These are phyloP conservation scores for Rosalia funebris DNA, from an alignment of 2,888 invertebrate species.

Conservation along the genomic window DNA sequence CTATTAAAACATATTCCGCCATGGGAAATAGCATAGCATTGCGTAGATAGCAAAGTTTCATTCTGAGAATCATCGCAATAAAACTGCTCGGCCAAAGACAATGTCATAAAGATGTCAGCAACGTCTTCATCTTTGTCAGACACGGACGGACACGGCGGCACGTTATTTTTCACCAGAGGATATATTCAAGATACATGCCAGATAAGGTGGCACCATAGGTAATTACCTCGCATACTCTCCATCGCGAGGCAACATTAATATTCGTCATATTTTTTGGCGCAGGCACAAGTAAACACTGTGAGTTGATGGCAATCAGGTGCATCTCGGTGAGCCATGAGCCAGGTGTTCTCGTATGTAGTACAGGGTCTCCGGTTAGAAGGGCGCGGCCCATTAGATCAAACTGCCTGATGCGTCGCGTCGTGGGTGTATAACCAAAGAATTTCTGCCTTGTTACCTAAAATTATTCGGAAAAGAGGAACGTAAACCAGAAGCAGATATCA, in stretches of 20 bases:
- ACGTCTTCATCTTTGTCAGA: conserved; percentile 40
- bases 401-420: conserved; percentile 40
- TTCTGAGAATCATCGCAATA: conserved; percentile 38
- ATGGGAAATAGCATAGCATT: conserved; percentile 20
- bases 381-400: conserved; percentile 45
- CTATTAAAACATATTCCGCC: conserved; percentile 32
- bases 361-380: conserved; percentile 23
- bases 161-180: conserved; percentile 14
- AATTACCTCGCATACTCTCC: conserved; percentile 2
- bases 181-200: conserved; percentile 5
- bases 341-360: conserved; percentile 33
- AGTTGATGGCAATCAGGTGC: conserved; percentile 48
- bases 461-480: conserved; percentile 7
- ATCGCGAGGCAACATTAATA: conserved; percentile 39
- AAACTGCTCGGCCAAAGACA: conserved; percentile 34
- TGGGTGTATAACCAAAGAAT: conserved; percentile 44
- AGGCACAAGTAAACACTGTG: conserved; percentile 44
- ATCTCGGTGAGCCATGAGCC: conserved; percentile 40
- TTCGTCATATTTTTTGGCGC: conserved; percentile 50
- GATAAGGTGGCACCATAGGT: background rate
- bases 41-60: conserved; percentile 27
- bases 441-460: conserved; percentile 44
- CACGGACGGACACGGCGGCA: conserved; percentile 18
- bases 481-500: background rate
- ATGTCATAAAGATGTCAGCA: conserved; percentile 42